Conservation (phyloP, 1,140 invertebrate species). For the Potamilus streckersoni region DNA sequence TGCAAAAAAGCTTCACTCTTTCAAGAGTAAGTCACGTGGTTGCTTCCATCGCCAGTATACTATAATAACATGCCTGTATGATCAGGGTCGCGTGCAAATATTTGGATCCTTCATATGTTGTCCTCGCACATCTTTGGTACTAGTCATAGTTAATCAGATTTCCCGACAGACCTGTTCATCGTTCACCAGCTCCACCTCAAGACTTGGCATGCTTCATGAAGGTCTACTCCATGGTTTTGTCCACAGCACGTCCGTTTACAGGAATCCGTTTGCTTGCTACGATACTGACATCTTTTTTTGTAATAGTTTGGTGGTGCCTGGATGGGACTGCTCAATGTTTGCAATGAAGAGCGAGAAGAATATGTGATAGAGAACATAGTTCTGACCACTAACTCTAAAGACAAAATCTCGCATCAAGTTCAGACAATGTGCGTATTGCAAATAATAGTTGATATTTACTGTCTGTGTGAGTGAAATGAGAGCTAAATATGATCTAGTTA, state of each 20-base stretch:
- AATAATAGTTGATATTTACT: conserved; percentile 40
- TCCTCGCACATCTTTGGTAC: conserved; percentile 32
- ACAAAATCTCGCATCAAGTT: conserved; percentile 35
- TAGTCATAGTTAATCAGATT: conserved; percentile 14
- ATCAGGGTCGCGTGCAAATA: conserved; percentile 23
- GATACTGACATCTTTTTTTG: conserved; percentile 29
- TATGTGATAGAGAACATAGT: conserved; percentile 36
- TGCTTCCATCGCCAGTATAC: not conserved
- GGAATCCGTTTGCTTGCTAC: conserved; percentile 41
- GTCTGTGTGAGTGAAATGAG: conserved; percentile 21
- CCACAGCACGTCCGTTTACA: conserved; percentile 34
- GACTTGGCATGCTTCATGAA: conserved; percentile 32
- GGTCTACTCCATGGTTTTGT: conserved; percentile 45
- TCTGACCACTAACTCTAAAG: conserved; percentile 43
- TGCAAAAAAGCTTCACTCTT: conserved; percentile 23
- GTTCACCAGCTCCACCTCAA: not conserved
- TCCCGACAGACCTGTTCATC: conserved; percentile 11
- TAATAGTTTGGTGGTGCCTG: conserved; percentile 27
- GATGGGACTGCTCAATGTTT: conserved; percentile 38
- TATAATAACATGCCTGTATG: conserved; percentile 20
- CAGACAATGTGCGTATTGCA: conserved; percentile 26
- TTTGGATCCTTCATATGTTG: conserved; percentile 24
- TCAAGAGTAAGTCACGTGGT: conserved; percentile 29
- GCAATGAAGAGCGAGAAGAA: conserved; percentile 37
- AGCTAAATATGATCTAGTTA: conserved; percentile 39